Percentiles rank a stretch among this genome's conserved stretches.
These are phyloP conservation scores for Mus musculus DNA, from an alignment of 2,113 vertebrate genomes.

Conservation along the genomic window DNA sequence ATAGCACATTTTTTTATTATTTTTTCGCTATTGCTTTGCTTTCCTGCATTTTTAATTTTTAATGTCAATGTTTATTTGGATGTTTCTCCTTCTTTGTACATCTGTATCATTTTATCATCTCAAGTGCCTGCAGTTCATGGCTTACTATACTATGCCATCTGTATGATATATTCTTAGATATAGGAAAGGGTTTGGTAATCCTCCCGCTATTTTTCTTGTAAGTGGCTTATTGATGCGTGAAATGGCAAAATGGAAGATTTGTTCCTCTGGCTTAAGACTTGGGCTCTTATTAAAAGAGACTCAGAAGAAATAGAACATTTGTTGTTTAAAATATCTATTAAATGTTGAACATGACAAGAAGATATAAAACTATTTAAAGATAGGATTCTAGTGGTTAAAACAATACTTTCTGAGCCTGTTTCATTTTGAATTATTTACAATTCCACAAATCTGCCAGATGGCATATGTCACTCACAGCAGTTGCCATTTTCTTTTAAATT, in stretches of 20 bases:
- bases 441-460: not conserved
- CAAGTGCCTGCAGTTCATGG: not conserved
- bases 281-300: slow-evolving; percentile 11
- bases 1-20: not conserved
- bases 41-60: not conserved
- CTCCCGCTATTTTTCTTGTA: slow-evolving; percentile 39
- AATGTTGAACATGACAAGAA: not conserved
- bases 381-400: not conserved
- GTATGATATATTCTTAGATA: not conserved
- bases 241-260: slow-evolving; percentile 29
- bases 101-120: slow-evolving; percentile 19
- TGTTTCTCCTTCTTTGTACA: not conserved
- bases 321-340: not conserved
- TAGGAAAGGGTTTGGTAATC: not conserved
- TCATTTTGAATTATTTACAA: not conserved
- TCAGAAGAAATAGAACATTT: slow-evolving; percentile 18
- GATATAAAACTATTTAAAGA: not conserved
- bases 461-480: not conserved
- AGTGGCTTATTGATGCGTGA: slow-evolving; percentile 39
- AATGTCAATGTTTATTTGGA: not conserved
- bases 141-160: not conserved
- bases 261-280: slow-evolving; percentile 45
- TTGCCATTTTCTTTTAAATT: not conserved
- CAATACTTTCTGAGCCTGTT: not conserved
- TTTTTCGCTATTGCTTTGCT: not conserved